Percentiles rank a stretch among this genome's conserved stretches.
phyloP scores from a whole-genome alignment of 2,113 vertebrate genomes.

The Sylvilagus bachmani region DNA sequence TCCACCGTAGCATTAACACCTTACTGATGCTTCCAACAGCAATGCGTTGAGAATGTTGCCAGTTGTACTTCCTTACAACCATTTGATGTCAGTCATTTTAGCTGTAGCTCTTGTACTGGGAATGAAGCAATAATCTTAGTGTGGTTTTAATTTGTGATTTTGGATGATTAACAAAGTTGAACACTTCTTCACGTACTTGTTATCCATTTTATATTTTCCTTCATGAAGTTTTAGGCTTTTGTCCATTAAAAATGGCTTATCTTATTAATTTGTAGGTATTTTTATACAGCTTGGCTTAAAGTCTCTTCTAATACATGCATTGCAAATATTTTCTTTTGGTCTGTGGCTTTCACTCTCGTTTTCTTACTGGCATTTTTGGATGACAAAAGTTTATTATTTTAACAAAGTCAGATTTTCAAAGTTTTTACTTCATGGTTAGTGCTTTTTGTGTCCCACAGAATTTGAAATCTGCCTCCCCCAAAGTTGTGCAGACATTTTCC shows the following conservation, averaged over 20 bases:
- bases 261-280: not conserved
- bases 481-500: not conserved
- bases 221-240: conserved; percentile 14
- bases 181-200: not conserved
- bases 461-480: not conserved
- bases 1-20: not conserved
- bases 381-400: not conserved
- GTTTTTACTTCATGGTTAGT: not conserved
- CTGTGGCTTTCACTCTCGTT: not conserved
- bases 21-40: not conserved
- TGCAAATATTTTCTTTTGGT: conserved; percentile 24
- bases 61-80: not conserved
- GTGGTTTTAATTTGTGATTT: conserved; percentile 21
- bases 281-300: not conserved
- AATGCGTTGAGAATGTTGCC: not conserved
- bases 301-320: not conserved
- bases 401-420: not conserved
- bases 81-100: not conserved
- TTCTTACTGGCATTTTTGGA: not conserved
- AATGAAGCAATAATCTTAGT: not conserved
- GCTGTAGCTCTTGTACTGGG: not conserved
- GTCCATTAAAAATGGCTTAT: not conserved
- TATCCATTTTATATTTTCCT: not conserved
- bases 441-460: not conserved
- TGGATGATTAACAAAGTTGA: not conserved